These are phyloP conservation scores for Martes martes DNA, from an alignment of 2,113 vertebrate genomes.

Conservation along the genomic window DNA sequence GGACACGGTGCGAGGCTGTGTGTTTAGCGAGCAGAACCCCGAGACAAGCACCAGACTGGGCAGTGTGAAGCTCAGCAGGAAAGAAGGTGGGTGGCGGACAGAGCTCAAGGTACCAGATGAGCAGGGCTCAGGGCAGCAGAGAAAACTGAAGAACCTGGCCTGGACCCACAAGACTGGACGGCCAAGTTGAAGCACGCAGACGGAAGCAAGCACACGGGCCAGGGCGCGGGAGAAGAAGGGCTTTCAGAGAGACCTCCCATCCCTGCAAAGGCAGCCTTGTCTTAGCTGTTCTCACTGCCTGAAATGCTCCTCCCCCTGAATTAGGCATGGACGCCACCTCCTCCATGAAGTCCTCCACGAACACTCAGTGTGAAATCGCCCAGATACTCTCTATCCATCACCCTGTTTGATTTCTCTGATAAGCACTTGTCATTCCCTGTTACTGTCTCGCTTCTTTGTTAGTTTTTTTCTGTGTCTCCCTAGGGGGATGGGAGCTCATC, in stretches of 20 bases:
- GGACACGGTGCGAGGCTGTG: background rate
- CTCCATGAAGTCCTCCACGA: background rate
- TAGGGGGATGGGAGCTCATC: background rate
- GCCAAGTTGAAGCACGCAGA: background rate
- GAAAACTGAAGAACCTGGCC: background rate
- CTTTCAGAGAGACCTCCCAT: accelerated
- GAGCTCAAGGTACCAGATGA: background rate
- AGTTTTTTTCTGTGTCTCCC: background rate
- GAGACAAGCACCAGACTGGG: background rate
- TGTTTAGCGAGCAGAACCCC: background rate
- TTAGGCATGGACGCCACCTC: background rate
- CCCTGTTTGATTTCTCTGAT: background rate
- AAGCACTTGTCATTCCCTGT: background rate
- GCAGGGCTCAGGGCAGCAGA: background rate
- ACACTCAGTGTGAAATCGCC: background rate
- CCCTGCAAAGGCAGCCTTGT: background rate
- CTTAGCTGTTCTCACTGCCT: background rate
- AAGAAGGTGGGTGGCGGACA: background rate
- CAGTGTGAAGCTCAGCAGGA: background rate
- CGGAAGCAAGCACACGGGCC: background rate
- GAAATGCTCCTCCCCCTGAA: background rate
- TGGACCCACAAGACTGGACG: background rate
- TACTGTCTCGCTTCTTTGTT: background rate
- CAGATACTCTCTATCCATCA: background rate
- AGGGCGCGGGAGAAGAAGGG: background rate